Conservation (phyloP, 2,888 invertebrate species). For the Galerucella nymphaeae region DNA sequence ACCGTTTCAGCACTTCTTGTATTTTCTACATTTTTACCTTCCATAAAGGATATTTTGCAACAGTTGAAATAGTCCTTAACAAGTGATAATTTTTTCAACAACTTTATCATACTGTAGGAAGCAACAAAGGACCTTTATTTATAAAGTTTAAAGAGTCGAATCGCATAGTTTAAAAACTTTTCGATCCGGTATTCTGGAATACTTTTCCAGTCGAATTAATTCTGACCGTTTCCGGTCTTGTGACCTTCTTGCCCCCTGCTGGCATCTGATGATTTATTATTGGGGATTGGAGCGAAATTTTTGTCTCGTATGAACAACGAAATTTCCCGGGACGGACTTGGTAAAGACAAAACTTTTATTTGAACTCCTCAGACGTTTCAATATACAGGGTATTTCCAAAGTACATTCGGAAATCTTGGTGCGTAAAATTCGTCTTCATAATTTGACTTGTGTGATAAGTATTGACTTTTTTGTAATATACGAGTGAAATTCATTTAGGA, state of each 20-base stretch:
- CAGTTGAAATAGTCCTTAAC: no score
- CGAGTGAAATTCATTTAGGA: no score
- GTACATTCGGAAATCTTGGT: no score
- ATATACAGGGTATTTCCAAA: no score
- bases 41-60: no score
- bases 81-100: no score
- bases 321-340: not conserved
- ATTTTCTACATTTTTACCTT: no score
- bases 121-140: not conserved
- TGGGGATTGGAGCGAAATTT: not conserved
- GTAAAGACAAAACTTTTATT: not conserved
- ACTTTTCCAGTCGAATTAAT: slow-evolving; percentile 6
- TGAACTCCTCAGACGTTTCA: no score
- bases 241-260: slow-evolving; percentile 2
- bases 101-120: not conserved
- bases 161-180: slow-evolving; percentile 5
- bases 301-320: not conserved
- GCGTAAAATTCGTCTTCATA: no score
- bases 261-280: slow-evolving; percentile 11
- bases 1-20: no score
- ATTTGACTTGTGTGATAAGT: no score
- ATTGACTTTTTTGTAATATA: no score
- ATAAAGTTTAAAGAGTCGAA: not conserved
- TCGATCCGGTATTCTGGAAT: not conserved
- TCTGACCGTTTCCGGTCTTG: slow-evolving; percentile 2